These are phyloP conservation scores for Hypotaenidia okinawae DNA, from an alignment of 2,797 vertebrate species.

Conservation along the genomic window DNA sequence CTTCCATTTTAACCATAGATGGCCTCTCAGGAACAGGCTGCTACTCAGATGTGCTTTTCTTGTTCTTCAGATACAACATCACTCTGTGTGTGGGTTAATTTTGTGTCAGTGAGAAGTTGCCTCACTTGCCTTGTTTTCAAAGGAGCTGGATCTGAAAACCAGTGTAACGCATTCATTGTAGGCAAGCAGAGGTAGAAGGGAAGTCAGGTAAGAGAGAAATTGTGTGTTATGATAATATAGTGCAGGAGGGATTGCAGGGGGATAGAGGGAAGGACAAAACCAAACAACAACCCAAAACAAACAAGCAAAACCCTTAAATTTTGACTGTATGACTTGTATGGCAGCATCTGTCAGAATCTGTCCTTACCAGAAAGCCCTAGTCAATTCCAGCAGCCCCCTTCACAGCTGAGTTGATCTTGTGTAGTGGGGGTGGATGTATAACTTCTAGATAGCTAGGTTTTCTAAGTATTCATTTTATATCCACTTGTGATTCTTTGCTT, in stretches of 20 bases:
- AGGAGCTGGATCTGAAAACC: background rate
- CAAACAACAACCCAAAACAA: background rate
- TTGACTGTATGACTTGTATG: background rate
- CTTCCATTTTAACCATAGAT: background rate
- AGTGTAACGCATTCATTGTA: background rate
- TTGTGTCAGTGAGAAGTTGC: background rate
- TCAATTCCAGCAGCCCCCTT: background rate
- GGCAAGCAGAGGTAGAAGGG: background rate
- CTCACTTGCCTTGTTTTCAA: background rate
- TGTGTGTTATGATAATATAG: background rate
- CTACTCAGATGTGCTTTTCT: background rate
- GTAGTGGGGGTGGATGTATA: background rate
- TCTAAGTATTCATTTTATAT: background rate
- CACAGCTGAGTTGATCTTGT: background rate
- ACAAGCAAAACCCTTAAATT: background rate
- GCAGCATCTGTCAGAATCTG: background rate
- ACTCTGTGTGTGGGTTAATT: background rate
- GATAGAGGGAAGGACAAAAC: background rate
- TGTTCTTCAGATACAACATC: background rate
- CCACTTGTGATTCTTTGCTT: background rate
- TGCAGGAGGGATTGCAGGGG: background rate
- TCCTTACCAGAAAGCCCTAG: background rate
- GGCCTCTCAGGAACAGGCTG: background rate
- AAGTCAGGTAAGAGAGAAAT: background rate
- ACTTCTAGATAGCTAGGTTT: background rate